Percentiles rank a stretch among this genome's conserved stretches.
Evolutionary conservation across 2,888 invertebrate genomes (phyloP).

Genomic region (Ochlodes sylvanus): DNA sequence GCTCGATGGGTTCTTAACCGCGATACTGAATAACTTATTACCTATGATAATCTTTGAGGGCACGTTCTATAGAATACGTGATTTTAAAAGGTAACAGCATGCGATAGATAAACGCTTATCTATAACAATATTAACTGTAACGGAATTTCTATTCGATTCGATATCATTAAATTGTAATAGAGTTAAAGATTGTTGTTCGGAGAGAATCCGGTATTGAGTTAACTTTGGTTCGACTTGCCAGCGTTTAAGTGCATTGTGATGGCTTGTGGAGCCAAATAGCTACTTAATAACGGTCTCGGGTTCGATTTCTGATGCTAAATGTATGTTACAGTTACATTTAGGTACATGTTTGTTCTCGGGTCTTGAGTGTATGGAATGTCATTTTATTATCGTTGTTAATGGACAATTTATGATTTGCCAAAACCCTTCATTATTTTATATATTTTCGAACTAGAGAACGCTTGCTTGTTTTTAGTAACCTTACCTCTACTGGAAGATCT

Average conservation of each 20-base stretch:
- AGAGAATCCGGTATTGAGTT: background rate
- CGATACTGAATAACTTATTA: constrained; percentile 5
- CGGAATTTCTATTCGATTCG: background rate
- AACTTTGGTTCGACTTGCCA: too few species aligned
- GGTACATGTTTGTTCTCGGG: too few species aligned
- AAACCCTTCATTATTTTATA: too few species aligned
- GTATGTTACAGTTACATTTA: too few species aligned
- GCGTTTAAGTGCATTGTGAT: too few species aligned
- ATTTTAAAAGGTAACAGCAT: background rate
- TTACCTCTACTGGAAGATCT: background rate
- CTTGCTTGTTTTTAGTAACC: background rate
- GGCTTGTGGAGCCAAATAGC: too few species aligned
- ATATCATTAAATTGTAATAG: background rate
- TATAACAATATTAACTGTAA: background rate
- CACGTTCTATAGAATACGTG: background rate
- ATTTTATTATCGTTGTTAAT: too few species aligned
- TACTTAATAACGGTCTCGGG: too few species aligned
- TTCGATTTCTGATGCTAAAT: too few species aligned
- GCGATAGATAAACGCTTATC: background rate
- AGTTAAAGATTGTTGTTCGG: background rate
- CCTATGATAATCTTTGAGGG: background rate
- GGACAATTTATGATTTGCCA: too few species aligned
- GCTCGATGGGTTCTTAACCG: background rate
- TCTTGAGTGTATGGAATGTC: too few species aligned
- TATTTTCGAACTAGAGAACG: too few species aligned